Base-by-base conservation (phyloP, 2,113 vertebrate species). In the Hippolais icterina region DNA sequence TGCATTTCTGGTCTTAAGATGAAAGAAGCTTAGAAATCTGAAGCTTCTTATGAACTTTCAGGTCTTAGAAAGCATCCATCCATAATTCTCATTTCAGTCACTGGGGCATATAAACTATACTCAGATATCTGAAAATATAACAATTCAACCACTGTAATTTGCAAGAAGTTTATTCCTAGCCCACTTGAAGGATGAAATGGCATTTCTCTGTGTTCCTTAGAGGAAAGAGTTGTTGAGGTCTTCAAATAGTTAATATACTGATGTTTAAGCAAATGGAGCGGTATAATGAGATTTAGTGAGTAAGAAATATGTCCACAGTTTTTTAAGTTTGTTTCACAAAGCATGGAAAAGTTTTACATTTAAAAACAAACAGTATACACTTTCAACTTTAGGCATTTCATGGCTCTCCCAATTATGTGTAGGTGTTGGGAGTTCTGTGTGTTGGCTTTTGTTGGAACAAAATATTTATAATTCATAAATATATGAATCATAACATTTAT, bases 381-480 rank as follows among this genome's bases (percentile, higher is more conserved):
- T 66, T 90, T 61, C 20, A 77, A 31, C 33, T 76, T 60, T 5
- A 89, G 14, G 15, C 24, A 50, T 81, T 59, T 86, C 65, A 27
- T 49, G 14, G 8, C n/a, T 89, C 27, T 75, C 19, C 14, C 39
- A 39, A 27, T 72, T 74, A 25, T 61, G 20, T 57, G 64, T 78
- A 91, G 56, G 74, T 87, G 74, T 89, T 82, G 24, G 33, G 31
- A 87, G 69, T 54, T 77, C 59, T 78, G 39, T 61, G 20, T 89
- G 35, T 71, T 87, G 52, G 3, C 56, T 94, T 91, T 82, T 71
- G 11, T 39, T 42, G 61, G 29, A 78, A 81, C 12, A 86, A 94
- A 96, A 94, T 87, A 97, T 93, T 94, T 96, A 39, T 93, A 87
- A 68, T 71, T 87, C 81, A 63, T 74, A 89, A 63, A 52, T 37